A percentile compares a stretch with the other conserved stretches of the same genome.
Evolutionary conservation across 1,140 invertebrate species (phyloP).

Genomic region (Heterodera carotae): DNA sequence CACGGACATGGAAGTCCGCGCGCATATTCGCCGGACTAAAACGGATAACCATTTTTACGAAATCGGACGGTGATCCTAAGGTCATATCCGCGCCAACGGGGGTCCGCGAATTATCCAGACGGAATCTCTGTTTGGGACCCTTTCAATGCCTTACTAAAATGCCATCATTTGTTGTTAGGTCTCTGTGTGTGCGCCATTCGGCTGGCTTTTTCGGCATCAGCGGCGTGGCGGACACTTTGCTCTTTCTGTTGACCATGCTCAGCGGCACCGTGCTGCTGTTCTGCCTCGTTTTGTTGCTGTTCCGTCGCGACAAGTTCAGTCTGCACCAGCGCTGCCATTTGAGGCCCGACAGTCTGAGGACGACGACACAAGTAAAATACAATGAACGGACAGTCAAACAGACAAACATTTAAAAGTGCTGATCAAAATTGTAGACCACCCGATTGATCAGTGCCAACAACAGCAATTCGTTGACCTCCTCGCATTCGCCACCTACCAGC

Average conservation of each 20-base stretch:
- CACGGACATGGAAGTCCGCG: too few species aligned
- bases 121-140: neutral
- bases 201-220: constrained; percentile 38
- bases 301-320: neutral
- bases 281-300: constrained; percentile 19
- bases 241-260: constrained; percentile 27
- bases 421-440: constrained; percentile 32
- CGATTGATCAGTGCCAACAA: constrained; percentile 48
- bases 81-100: too few species aligned
- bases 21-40: too few species aligned
- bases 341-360: constrained; percentile 41
- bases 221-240: constrained; percentile 15
- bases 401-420: too few species aligned
- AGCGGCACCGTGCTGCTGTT: constrained; percentile 6
- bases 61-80: too few species aligned
- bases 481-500: constrained; percentile 42
- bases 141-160: constrained; percentile 5
- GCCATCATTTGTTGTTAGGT: constrained; percentile 14
- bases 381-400: too few species aligned
- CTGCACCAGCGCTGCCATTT: constrained; percentile 29
- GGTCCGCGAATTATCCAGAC: too few species aligned
- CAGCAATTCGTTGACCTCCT: constrained; percentile 54
- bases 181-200: constrained; percentile 34
- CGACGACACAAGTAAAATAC: constrained; percentile 19
- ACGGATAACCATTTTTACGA: too few species aligned